Evolutionary conservation across 2,888 invertebrate species (phyloP).

Genomic region (Volucella zonaria): DNA sequence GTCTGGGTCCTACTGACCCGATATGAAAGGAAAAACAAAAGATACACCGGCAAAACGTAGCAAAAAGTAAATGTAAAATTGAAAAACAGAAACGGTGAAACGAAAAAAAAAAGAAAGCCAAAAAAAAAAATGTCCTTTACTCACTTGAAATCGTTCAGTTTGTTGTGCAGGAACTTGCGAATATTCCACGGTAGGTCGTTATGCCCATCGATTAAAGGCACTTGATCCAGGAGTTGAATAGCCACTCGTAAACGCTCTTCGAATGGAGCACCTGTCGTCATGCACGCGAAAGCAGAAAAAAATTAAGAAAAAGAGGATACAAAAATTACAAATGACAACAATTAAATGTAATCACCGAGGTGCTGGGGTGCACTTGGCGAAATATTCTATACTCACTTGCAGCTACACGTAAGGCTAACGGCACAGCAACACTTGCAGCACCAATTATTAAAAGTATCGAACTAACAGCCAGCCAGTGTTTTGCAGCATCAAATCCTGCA

Average conservation of each 20-base stretch:
- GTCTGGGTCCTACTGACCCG: conserved; percentile 4
- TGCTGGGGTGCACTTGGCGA: neutral
- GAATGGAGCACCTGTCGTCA: conserved; percentile 86
- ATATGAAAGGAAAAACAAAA: conserved; percentile 24
- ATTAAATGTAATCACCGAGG: conserved; percentile 56
- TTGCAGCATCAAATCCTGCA: conserved; percentile 85
- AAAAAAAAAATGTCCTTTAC: conserved; percentile 71
- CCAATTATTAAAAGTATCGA: conserved; percentile 90
- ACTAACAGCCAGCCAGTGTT: conserved; percentile 90
- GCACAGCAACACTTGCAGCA: conserved; percentile 91
- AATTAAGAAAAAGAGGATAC: neutral
- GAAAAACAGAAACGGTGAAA: conserved; percentile 2
- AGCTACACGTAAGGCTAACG: conserved; percentile 89
- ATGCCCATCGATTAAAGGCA: conserved; percentile 92
- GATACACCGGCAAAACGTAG: neutral
- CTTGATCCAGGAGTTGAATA: conserved; percentile 88
- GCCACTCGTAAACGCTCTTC: conserved; percentile 90
- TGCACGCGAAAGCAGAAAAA: conserved; percentile 5
- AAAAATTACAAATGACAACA: conserved; percentile 21
- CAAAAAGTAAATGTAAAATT: too few relatives aligned
- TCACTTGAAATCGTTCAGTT: conserved; percentile 91
- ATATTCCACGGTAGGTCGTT: conserved; percentile 96
- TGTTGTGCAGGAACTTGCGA: conserved; percentile 93
- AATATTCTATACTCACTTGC: conserved; percentile 82
- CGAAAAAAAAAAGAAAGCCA: conserved; percentile 25